phyloP scores from a whole-genome alignment of 2,113 vertebrate species.

The Aramus guarauna region DNA sequence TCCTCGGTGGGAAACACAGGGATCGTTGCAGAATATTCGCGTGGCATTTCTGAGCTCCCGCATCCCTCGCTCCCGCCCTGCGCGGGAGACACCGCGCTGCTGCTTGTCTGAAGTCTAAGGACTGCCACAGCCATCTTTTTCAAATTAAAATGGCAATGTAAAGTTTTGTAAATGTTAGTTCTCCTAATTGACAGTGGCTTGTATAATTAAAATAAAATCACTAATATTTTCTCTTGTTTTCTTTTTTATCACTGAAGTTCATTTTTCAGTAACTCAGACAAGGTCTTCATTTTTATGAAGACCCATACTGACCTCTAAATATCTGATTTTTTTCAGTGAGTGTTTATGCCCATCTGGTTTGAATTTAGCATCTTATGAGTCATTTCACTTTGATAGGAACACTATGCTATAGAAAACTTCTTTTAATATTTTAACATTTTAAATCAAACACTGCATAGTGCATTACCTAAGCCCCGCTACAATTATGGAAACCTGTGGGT shows the following conservation, averaged over 20 bases:
- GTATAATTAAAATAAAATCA: constrained; percentile 74
- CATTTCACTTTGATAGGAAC: constrained; percentile 83
- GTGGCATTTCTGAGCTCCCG: constrained; percentile 2
- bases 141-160: constrained; percentile 70
- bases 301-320: constrained; percentile 77
- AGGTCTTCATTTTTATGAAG: constrained; percentile 80
- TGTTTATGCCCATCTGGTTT: constrained; percentile 85
- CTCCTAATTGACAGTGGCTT: constrained; percentile 71
- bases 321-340: constrained; percentile 73
- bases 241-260: constrained; percentile 65
- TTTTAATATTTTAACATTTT: constrained; percentile 80
- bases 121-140: constrained; percentile 61
- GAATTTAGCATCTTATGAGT: constrained; percentile 84
- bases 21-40: constrained; percentile 7
- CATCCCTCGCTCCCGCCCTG: not conserved
- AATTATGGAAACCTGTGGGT: constrained; percentile 17
- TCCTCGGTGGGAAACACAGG: constrained; percentile 40
- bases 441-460: constrained; percentile 69
- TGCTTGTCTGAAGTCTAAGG: constrained; percentile 54
- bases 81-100: not conserved
- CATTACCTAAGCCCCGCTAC: constrained; percentile 69
- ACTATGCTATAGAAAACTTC: constrained; percentile 76
- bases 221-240: constrained; percentile 69
- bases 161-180: constrained; percentile 73
- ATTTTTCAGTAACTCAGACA: constrained; percentile 74